phyloP scores from a whole-genome alignment of 2,797 vertebrate species.

The Danionella dracula region DNA sequence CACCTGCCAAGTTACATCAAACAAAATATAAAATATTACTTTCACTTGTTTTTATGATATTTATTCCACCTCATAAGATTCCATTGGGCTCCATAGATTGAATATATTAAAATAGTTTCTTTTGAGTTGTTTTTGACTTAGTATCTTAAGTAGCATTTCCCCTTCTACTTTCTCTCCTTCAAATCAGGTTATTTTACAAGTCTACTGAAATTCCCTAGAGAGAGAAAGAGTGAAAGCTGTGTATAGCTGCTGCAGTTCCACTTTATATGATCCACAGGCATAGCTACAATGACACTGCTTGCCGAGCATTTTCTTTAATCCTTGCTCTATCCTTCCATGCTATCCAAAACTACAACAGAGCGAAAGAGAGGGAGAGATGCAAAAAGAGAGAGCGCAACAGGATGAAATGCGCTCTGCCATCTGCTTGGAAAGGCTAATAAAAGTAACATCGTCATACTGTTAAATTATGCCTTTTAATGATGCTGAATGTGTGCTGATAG shows the following conservation, averaged over 20 bases:
- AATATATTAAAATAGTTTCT: not conserved
- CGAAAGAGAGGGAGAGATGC: not conserved
- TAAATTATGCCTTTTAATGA: conserved; percentile 66
- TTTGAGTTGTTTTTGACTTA: not conserved
- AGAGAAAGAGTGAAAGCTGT: conserved; percentile 26
- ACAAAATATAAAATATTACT: not conserved
- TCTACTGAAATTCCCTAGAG: conserved; percentile 26
- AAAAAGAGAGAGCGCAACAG: conserved; percentile 22
- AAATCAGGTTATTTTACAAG: conserved; percentile 30
- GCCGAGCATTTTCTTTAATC: conserved; percentile 58
- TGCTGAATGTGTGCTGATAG: conserved; percentile 49
- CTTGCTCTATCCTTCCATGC: conserved; percentile 40
- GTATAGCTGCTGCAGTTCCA: conserved; percentile 51
- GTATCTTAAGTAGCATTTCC: not conserved
- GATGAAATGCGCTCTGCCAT: conserved; percentile 55
- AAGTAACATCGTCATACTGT: conserved; percentile 57
- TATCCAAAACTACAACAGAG: conserved; percentile 45
- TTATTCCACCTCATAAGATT: not conserved
- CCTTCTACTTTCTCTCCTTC: not conserved
- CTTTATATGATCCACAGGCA: conserved; percentile 49
- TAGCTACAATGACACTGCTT: conserved; percentile 43
- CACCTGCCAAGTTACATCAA: not conserved
- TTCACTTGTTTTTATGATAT: not conserved
- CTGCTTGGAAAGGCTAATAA: conserved; percentile 61
- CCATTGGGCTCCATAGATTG: not conserved